Conservation (phyloP, 2,113 vertebrate genomes). For the Sorex araneus region DNA sequence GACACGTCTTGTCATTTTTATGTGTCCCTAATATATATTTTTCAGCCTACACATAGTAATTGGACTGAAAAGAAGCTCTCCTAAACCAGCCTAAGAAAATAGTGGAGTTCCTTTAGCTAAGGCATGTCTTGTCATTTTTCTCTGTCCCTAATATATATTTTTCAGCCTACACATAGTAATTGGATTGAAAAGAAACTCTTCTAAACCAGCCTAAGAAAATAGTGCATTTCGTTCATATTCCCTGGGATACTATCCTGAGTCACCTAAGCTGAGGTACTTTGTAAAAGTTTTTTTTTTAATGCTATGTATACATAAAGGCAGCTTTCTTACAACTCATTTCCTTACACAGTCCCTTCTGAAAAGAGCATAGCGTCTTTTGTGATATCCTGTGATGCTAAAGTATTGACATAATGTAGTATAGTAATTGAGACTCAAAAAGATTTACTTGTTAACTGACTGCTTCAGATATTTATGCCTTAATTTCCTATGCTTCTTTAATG, state of each 20-base stretch:
- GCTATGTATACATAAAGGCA: background rate
- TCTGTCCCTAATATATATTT: background rate
- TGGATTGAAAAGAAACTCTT: background rate
- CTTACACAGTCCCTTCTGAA: slow-evolving; percentile 9
- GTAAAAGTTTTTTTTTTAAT: background rate
- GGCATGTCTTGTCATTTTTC: background rate
- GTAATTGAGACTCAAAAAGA: slow-evolving; percentile 62
- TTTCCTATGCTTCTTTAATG: slow-evolving; percentile 34
- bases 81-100: background rate
- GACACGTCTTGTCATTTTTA: background rate
- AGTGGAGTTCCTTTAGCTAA: no score
- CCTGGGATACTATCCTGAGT: slow-evolving; percentile 38
- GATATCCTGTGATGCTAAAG: slow-evolving; percentile 35
- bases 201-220: background rate
- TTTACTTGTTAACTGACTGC: slow-evolving; percentile 55
- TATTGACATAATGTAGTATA: slow-evolving; percentile 46
- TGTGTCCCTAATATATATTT: background rate
- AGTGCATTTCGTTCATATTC: background rate
- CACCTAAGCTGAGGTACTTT: background rate
- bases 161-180: background rate
- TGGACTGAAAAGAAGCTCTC: background rate
- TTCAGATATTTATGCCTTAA: slow-evolving; percentile 54
- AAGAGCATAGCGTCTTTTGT: slow-evolving; percentile 9
- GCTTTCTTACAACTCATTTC: slow-evolving; percentile 38
- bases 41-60: background rate